Evolutionary conservation across 1,140 invertebrate genomes (phyloP), one percentile per base, ranked within the genome.

Genomic region (Apis cerana): DNA sequence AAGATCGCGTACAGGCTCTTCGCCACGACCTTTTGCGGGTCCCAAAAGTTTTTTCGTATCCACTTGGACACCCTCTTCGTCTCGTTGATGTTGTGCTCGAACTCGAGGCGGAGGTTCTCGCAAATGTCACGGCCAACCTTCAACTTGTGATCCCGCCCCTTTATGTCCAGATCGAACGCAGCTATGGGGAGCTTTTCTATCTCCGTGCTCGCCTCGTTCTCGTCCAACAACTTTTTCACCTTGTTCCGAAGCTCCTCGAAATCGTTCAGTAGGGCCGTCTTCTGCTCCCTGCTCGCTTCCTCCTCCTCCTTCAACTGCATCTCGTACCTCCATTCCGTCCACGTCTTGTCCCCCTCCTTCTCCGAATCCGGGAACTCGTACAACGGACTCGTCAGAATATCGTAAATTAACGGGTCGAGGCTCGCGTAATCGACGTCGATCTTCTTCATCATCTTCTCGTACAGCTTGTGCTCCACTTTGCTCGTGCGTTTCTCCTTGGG

Each of bases 1-100:
- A 89, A 91, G 0, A 95, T 93, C 0, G 93, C 89, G n/a, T 91
- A 91, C 43, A 95, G 88, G 10, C 93, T 94, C 43, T 92, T 92
- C 50, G 90, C 91, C 0, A 94, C 85, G 43, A 92, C 86, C 12
- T 67, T 58, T 5, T 94, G 93, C 2, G 89, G 65, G 43, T 93
- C 86, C 89, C 94, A 95, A 17, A 94, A 94, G 48, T 86, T 87
- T 0, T 72, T 85, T 61, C 92, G 86, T 1, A 95, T 92, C 94
- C 94, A 95, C 48, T 89, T 77, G 1, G 91, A 81, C 19, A 94
- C 93, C 11, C 91, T 88, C 0, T 92, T 81, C 79, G 92, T 92
- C 75, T 93, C 90, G 0, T 67, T 59, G 21, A 93, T 94, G 17
- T 93, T 85, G 7, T 85, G 87, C 65, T 94, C 90, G 8, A 95